phyloP scores from a whole-genome alignment of 2,888 invertebrate genomes.

The Arctia plantaginis region DNA sequence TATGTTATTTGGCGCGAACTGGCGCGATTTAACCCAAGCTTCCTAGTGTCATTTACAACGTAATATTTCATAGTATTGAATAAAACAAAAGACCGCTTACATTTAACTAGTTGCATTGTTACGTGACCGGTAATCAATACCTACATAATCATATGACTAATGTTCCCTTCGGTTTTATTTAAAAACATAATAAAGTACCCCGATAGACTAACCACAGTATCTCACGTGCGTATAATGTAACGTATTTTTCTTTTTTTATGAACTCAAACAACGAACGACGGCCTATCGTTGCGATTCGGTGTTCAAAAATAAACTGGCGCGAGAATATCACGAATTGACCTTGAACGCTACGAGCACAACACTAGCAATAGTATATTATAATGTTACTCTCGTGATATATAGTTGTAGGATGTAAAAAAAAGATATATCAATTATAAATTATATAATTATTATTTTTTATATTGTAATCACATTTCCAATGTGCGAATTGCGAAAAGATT shows the following conservation, averaged over 20 bases:
- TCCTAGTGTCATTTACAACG: background rate
- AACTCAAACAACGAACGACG: conserved; percentile 10
- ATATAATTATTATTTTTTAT: background rate
- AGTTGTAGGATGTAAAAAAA: background rate
- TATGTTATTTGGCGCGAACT: background rate
- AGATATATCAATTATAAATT: background rate
- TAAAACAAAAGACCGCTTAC: conserved; percentile 9
- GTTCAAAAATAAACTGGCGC: conserved; percentile 40
- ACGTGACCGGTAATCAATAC: conserved; percentile 1
- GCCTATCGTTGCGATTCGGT: conserved; percentile 35
- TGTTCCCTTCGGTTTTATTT: background rate
- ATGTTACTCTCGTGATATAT: conserved; percentile 20
- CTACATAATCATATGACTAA: conserved; percentile 2
- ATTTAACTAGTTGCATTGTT: conserved; percentile 9
- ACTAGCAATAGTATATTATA: conserved; percentile 24
- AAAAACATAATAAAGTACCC: background rate
- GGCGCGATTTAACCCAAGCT: background rate
- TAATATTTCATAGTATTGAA: background rate
- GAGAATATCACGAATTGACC: conserved; percentile 27
- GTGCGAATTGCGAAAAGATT: background rate
- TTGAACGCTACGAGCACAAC: conserved; percentile 36
- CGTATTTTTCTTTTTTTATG: conserved; percentile 8
- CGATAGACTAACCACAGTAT: background rate
- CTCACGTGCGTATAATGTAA: conserved; percentile 7
- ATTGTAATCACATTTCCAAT: background rate